Base-by-base conservation (phyloP, 2,113 vertebrate genomes). In the Tautogolabrus adspersus region DNA sequence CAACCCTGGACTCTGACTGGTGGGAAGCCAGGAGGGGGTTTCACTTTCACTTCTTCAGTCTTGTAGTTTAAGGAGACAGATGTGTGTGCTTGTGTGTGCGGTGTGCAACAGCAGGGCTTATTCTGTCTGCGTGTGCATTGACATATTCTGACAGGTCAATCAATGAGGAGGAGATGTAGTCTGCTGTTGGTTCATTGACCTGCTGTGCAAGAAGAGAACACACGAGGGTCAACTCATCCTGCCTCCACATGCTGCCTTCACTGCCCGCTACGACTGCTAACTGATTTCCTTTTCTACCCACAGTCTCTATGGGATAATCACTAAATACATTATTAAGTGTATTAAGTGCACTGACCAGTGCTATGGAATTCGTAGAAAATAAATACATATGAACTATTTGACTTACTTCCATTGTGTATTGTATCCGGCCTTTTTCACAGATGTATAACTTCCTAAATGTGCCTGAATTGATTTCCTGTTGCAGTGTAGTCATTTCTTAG, bases 121-220 rank as follows among this genome's bases (percentile, higher is more conserved):
- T 74, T 84, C 82, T 78, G 67, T 61, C 75, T 57, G 44, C 26
- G 21, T n/a, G 83, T 76, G 77, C 83, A 63, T 54, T 76, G 87
- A 89, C 42, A 10, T 75, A 71, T 68, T 87, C 78, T 68, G 93
- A 92, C 90, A 82, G 89, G 84, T 88, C 82, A 83, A 88, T 93
- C 90, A 67, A 91, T 92, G 81, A 47, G 66, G 70, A 82, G 72
- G 81, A 84, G 83, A 84, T 61, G 83, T 62, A 62, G 77, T 63
- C 72, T 54, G 77, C 72, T 66, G 79, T 42, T 56, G 75, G 44
- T 75, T 81, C 86, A 86, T 77, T 83, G 86, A 84, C 83, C 80
- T 38, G 83, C 83, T 83, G 76, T 66, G 82, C 55, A 78, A 68
- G 82, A 85, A 78, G 69, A 82, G 76, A 90, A 72, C 75, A 66